Conservation (phyloP, 2,113 vertebrate genomes). For the Ammodytes marinus region DNA sequence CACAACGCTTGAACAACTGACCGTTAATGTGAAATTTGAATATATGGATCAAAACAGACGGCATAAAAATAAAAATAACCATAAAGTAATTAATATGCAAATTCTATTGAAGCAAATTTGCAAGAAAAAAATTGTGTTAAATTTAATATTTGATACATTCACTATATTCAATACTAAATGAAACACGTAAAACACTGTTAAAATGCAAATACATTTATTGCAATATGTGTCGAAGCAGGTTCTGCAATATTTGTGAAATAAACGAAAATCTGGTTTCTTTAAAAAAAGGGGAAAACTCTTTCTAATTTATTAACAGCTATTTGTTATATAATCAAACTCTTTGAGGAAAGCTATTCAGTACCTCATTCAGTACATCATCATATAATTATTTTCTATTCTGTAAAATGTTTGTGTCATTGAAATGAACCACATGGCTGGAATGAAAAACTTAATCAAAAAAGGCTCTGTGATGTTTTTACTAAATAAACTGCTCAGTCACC, state of each 20-base stretch:
- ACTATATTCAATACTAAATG: neutral
- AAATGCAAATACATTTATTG: neutral
- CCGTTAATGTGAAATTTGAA: neutral
- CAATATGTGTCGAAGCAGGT: neutral
- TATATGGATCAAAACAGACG: accelerated
- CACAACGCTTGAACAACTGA: neutral
- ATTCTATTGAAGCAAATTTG: neutral
- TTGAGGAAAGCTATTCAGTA: neutral
- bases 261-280: neutral
- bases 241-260: neutral
- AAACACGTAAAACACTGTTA: neutral
- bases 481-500: conserved; percentile 17
- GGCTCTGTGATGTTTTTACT: neutral
- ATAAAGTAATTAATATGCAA: conserved; percentile 5
- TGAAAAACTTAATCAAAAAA: neutral
- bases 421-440: neutral
- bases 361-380: neutral
- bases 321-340: conserved; percentile 11
- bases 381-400: neutral
- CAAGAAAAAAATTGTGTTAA: neutral
- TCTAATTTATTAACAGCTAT: neutral
- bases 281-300: neutral
- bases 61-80: neutral
- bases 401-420: conserved; percentile 2
- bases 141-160: neutral